These are phyloP conservation scores for Bombylius major DNA, from an alignment of 2,888 invertebrate species.

Conservation along the genomic window DNA sequence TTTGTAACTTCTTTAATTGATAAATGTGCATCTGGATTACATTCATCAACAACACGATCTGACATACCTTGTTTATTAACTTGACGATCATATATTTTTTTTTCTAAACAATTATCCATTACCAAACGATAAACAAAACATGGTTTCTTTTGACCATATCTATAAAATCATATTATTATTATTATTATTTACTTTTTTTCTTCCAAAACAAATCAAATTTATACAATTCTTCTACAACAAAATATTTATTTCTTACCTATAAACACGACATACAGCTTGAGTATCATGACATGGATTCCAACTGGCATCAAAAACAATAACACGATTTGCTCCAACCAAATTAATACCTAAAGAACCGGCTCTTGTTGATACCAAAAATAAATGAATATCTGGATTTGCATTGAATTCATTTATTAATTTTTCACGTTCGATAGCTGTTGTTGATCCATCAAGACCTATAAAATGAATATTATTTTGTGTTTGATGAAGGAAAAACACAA, in stretches of 20 bases:
- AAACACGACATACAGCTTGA: slow-evolving; percentile 93
- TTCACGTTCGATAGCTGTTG: slow-evolving; percentile 86
- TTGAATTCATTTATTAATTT: slow-evolving; percentile 95
- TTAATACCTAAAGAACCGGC: slow-evolving; percentile 96
- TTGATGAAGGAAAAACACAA: not conserved
- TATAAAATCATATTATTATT: slow-evolving; percentile 10
- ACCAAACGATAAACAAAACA: slow-evolving; percentile 94
- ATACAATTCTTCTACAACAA: no score
- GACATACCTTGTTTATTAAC: slow-evolving; percentile 98
- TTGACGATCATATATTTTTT: slow-evolving; percentile 96
- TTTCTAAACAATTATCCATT: slow-evolving; percentile 93
- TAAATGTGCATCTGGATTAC: slow-evolving; percentile 89
- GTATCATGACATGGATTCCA: slow-evolving; percentile 99
- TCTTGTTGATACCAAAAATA: slow-evolving; percentile 92
- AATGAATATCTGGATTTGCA: slow-evolving; percentile 66
- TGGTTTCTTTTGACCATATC: slow-evolving; percentile 87
- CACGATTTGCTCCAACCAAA: slow-evolving; percentile 92
- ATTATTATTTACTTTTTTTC: slow-evolving; percentile 15
- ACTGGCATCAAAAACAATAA: slow-evolving; percentile 94
- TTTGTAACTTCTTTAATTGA: slow-evolving; percentile 82
- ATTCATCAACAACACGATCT: slow-evolving; percentile 94
- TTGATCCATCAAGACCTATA: slow-evolving; percentile 86
- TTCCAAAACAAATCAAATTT: no score
- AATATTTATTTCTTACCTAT: slow-evolving; percentile 35
- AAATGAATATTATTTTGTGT: not conserved